Conservation (phyloP, 2,113 vertebrate genomes). For the Lagopus muta region DNA sequence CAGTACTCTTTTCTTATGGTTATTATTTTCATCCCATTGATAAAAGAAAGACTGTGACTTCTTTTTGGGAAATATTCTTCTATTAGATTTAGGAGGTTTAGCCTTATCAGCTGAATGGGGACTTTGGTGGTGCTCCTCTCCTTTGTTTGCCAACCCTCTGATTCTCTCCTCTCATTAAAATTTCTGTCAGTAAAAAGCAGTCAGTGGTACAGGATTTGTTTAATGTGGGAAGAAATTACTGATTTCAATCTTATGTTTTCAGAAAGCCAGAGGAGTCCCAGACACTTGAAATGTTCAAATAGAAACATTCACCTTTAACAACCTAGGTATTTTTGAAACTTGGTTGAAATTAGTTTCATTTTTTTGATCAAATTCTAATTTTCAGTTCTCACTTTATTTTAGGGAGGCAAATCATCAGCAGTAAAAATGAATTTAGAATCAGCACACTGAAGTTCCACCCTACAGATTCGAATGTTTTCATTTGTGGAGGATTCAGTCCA, state of each 20-base stretch:
- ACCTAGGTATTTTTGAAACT: not conserved
- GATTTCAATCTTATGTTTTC: not conserved
- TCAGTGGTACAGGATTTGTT: not conserved
- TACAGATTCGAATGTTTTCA: conserved; percentile 82
- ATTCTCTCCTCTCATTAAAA: not conserved
- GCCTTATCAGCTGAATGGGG: not conserved
- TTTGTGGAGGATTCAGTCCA: conserved; percentile 93
- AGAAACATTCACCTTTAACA: not conserved
- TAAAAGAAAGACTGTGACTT: not conserved
- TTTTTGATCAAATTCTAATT: not conserved
- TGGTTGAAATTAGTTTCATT: not conserved
- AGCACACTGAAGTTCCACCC: conserved; percentile 86
- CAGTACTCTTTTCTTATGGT: not conserved
- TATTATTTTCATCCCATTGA: not conserved
- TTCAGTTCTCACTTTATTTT: not conserved
- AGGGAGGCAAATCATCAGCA: conserved; percentile 85
- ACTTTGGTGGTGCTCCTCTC: not conserved
- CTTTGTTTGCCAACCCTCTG: not conserved
- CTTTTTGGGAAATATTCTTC: not conserved
- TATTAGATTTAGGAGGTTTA: not conserved
- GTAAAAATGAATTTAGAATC: conserved; percentile 86
- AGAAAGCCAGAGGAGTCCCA: not conserved
- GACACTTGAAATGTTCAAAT: not conserved
- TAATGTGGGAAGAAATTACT: not conserved
- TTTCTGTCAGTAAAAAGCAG: not conserved